Evolutionary conservation across 2,888 invertebrate species (phyloP).

Genomic region (Nineta flava): DNA sequence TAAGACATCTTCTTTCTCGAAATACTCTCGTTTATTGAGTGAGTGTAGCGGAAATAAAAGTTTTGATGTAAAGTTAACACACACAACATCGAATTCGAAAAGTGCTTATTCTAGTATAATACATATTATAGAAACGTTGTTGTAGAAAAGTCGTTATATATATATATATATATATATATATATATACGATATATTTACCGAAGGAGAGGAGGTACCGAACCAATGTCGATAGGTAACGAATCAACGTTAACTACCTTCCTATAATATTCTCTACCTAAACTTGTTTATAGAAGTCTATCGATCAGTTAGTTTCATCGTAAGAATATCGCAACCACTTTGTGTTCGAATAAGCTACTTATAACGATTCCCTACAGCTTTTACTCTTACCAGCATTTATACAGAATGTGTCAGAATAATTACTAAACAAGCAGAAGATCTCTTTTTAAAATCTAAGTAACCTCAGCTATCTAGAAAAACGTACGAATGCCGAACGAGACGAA

Average conservation of each 20-base stretch:
- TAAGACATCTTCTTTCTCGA: neutral
- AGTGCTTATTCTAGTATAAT: no score
- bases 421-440: no score
- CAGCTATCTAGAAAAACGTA: no score
- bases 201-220: neutral
- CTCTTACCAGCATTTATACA: neutral
- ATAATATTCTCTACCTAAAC: neutral
- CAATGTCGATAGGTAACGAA: neutral
- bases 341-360: conserved; percentile 8
- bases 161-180: neutral
- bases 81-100: neutral
- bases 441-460: no score
- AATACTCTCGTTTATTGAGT: no score
- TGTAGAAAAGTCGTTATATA: neutral
- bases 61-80: neutral
- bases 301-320: conserved; percentile 6
- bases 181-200: neutral
- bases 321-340: conserved; percentile 8
- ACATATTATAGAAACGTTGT: neutral
- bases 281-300: conserved; percentile 3
- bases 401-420: no score
- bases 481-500: no score
- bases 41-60: no score
- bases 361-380: conserved; percentile 4
- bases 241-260: neutral